Evolutionary conservation across 2,888 invertebrate genomes (phyloP).

Genomic region (Drosophila peninsularis): DNA sequence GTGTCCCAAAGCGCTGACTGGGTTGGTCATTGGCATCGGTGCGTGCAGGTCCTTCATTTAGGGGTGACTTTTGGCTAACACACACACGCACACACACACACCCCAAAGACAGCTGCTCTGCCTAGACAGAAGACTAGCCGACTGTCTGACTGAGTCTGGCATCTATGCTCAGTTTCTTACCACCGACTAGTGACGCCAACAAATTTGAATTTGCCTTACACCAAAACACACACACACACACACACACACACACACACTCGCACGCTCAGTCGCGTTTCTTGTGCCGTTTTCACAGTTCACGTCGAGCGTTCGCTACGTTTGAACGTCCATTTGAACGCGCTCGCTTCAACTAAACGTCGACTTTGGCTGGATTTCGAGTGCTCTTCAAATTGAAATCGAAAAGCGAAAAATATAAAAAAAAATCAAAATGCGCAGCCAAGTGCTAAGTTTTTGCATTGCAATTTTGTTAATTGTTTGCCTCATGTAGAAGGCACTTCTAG

Average conservation of each 20-base stretch:
- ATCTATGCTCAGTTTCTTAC: slow-evolving; percentile 58
- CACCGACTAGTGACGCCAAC: slow-evolving; percentile 71
- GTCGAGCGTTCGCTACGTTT: slow-evolving; percentile 61
- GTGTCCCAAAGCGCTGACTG: slow-evolving; percentile 53
- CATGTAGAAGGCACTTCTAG: slow-evolving; percentile 55
- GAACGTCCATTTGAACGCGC: slow-evolving; percentile 56
- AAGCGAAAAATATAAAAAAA: slow-evolving; percentile 44
- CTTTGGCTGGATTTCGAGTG: slow-evolving; percentile 10
- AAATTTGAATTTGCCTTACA: slow-evolving; percentile 61
- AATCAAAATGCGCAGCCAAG: slow-evolving; percentile 78
- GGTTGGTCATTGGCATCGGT: slow-evolving; percentile 50
- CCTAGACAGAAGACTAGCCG: slow-evolving; percentile 41
- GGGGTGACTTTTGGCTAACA: slow-evolving; percentile 61
- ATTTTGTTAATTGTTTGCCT: slow-evolving; percentile 78
- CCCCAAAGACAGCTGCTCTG: slow-evolving; percentile 36
- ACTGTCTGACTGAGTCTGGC: slow-evolving; percentile 40
- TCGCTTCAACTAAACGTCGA: slow-evolving; percentile 15
- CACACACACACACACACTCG: slow-evolving; percentile 5
- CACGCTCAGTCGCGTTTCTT: slow-evolving; percentile 38
- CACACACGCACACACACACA: slow-evolving; percentile 25
- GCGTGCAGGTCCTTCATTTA: slow-evolving; percentile 57
- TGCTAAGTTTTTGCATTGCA: slow-evolving; percentile 75
- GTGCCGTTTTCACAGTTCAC: slow-evolving; percentile 65
- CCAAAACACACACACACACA: slow-evolving; percentile 17
- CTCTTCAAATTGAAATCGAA: slow-evolving; percentile 31